Conservation (phyloP, 2,113 vertebrate genomes). For the Glaucomys volans region DNA sequence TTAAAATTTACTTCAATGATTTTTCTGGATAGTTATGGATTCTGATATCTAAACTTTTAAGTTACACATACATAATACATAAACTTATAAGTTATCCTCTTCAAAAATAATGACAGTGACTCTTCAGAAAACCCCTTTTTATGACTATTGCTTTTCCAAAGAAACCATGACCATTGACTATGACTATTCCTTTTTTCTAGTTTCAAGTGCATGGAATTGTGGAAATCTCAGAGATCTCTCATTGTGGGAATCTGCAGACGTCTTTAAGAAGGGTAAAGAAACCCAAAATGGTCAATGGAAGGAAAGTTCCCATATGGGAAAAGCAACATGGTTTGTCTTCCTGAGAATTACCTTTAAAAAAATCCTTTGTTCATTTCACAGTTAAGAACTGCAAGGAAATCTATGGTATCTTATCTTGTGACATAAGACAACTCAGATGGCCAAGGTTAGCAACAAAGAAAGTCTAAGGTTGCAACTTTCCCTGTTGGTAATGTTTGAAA, state of each 20-base stretch:
- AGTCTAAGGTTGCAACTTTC: background rate
- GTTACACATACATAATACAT: background rate
- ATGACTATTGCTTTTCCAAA: background rate
- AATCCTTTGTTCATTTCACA: background rate
- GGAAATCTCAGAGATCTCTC: background rate
- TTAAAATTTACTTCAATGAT: background rate
- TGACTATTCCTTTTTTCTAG: background rate
- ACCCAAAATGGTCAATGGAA: background rate
- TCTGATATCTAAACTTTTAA: background rate
- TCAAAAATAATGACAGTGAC: background rate
- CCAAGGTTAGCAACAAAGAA: background rate
- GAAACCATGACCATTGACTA: background rate
- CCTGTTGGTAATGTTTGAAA: background rate
- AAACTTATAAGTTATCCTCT: background rate
- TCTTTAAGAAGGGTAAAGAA: background rate
- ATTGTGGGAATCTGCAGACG: background rate
- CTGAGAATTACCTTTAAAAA: background rate
- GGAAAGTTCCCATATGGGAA: background rate
- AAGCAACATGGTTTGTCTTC: background rate
- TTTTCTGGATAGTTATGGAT: background rate
- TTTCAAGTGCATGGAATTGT: background rate
- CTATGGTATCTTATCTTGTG: background rate
- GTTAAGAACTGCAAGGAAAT: background rate
- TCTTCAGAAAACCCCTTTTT: background rate
- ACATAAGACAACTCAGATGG: background rate